Evolutionary conservation across 2,113 vertebrate genomes (phyloP).

Genomic region (Tauraco erythrolophus): DNA sequence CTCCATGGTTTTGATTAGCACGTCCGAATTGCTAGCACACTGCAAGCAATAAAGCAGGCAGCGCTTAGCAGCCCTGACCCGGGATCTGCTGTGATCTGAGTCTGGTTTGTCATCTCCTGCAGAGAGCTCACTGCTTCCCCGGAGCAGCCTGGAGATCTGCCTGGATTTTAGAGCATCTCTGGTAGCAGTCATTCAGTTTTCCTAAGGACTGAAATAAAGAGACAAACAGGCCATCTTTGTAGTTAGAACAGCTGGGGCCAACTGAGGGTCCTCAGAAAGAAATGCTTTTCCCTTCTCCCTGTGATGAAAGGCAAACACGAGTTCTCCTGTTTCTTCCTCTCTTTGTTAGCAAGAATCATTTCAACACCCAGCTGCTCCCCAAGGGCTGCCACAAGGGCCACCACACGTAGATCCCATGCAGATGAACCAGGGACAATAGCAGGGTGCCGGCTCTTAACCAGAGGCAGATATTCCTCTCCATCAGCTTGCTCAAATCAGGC

Average conservation of each 20-base stretch:
- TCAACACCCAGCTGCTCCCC: neutral
- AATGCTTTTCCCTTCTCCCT: neutral
- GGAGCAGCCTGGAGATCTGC: neutral
- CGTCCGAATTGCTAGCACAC: neutral
- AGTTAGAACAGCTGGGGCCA: neutral
- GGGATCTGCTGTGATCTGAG: neutral
- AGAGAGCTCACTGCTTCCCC: neutral
- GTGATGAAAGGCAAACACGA: neutral
- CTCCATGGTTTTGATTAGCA: neutral
- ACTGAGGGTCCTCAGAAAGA: neutral
- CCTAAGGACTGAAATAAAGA: neutral
- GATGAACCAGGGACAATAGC: rapidly evolving
- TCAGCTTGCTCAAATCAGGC: neutral
- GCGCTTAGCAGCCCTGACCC: neutral
- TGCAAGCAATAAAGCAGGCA: neutral
- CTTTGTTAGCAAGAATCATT: neutral
- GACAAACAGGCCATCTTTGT: neutral
- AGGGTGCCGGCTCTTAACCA: neutral
- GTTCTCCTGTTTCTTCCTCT: neutral
- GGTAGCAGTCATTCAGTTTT: neutral
- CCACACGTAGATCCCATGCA: neutral
- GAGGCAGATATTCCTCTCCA: neutral
- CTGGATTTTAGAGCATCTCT: constrained; percentile 24
- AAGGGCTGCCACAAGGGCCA: neutral
- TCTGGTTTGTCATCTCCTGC: neutral